Evolutionary conservation across 2,888 invertebrate genomes (phyloP).

Genomic region (Onthophagus sagittarius): DNA sequence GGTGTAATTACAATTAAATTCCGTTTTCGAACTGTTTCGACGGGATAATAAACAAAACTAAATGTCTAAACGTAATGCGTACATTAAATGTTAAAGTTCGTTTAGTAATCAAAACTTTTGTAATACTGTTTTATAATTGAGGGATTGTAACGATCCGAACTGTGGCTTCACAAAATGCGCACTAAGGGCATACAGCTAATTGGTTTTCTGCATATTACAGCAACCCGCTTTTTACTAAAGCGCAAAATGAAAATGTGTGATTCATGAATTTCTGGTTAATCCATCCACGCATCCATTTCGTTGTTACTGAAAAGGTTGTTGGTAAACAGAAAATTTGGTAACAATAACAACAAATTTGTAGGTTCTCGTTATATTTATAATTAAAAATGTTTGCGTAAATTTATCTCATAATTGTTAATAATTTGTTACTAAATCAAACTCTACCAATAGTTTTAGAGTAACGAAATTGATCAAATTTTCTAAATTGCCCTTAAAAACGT

Average conservation of each 20-base stretch:
- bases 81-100: neutral
- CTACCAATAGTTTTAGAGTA: no score
- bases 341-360: no score
- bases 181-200: neutral
- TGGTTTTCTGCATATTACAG: neutral
- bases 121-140: neutral
- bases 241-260: neutral
- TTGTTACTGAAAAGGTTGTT: no score
- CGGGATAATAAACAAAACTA: neutral
- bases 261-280: neutral
- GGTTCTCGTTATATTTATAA: no score
- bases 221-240: neutral
- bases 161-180: neutral
- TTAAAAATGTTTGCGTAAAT: no score
- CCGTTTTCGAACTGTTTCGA: neutral
- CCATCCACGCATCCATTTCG: neutral
- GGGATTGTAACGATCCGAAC: neutral
- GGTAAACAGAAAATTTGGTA: no score
- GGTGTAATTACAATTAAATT: neutral
- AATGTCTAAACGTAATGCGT: neutral
- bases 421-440: no score
- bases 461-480: no score
- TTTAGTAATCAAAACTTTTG: neutral
- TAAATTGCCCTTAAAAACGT: no score
- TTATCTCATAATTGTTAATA: no score